phyloP scores from a whole-genome alignment of 2,888 invertebrate species.

The Cheilosia impressa region DNA sequence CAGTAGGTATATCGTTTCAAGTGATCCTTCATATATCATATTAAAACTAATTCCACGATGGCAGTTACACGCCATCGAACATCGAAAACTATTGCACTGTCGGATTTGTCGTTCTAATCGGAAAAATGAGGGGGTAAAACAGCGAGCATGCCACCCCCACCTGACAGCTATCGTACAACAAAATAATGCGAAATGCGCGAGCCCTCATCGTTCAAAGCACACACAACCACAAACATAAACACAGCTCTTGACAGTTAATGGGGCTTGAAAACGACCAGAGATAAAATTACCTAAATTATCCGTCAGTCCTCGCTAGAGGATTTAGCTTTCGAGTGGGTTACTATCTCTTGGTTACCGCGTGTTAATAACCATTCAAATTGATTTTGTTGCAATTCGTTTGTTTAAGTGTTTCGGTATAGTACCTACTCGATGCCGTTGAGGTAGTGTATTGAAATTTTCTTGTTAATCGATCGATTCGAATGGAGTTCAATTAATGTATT shows the following conservation, averaged over 20 bases:
- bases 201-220: neutral
- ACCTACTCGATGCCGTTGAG: no score
- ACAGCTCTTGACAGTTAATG: slow-evolving; percentile 66
- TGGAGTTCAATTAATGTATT: slow-evolving; percentile 54
- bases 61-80: slow-evolving; percentile 52
- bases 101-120: slow-evolving; percentile 45
- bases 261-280: slow-evolving; percentile 63
- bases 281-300: slow-evolving; percentile 71
- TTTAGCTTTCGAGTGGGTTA: slow-evolving; percentile 28
- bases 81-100: slow-evolving; percentile 29
- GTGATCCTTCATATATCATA: slow-evolving; percentile 69
- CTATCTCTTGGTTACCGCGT: slow-evolving; percentile 28
- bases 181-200: slow-evolving; percentile 8
- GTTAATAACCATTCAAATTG: slow-evolving; percentile 60
- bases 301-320: slow-evolving; percentile 17
- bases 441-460: slow-evolving; percentile 31
- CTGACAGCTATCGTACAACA: neutral
- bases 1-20: slow-evolving; percentile 21
- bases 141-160: neutral
- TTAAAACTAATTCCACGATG: slow-evolving; percentile 58
- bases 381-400: slow-evolving; percentile 62
- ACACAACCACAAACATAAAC: neutral
- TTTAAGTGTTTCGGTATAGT: slow-evolving; percentile 26
- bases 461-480: slow-evolving; percentile 54
- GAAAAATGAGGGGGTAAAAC: neutral